Base-by-base conservation (phyloP, 2,797 vertebrate species). In the Acrossocheilus wenchowensis region DNA sequence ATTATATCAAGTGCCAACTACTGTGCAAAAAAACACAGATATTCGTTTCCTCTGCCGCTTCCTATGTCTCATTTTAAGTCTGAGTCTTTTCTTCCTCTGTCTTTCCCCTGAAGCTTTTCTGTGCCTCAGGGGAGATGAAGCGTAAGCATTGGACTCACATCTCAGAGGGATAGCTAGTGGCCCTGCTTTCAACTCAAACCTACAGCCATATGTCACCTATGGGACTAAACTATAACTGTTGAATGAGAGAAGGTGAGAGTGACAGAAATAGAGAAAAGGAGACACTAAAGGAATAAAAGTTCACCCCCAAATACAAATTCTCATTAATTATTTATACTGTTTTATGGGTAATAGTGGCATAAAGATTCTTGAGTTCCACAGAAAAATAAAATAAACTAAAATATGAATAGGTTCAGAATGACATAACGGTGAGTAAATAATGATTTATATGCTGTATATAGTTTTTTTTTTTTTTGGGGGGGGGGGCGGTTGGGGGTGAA, bases 151-250 rank as follows among this genome's bases (percentile, higher is more conserved):
- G 34, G 48, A 71, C 68, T 86, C 62, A 60, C 62, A 84, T 79
- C 77, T 88, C 72, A 57, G 75, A 84, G 78, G 81, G 66, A 54
- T 34, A 86, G 72, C 68, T 72, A 60, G 78, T 86, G 74, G 73
- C 72, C 30, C 64, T 84, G 71, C 71, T 81, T 87, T 81, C 71
- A 81, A 77, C 62, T 62, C 77, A 77, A 71, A 86, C 85, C 71
- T 84, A 84, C 74, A 80, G 83, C 68, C 50, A 86, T 71, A 43
- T 78, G 85, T 80, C 73, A 80, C 75, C 45, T n/a, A 39, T 74
- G 78, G 84, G 66, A 86, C 19, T 64, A 52, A 62, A 43, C 84
- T 64, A 43, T 6, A 78, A 72, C 39, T 72, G n/a, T 10, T n/a
- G 48, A 50, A 57, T 15, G 26, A 68, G 64, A 36, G 60, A 82